These are phyloP conservation scores for Hoplostethus atlanticus DNA, from an alignment of 2,797 vertebrate genomes.

Conservation along the genomic window DNA sequence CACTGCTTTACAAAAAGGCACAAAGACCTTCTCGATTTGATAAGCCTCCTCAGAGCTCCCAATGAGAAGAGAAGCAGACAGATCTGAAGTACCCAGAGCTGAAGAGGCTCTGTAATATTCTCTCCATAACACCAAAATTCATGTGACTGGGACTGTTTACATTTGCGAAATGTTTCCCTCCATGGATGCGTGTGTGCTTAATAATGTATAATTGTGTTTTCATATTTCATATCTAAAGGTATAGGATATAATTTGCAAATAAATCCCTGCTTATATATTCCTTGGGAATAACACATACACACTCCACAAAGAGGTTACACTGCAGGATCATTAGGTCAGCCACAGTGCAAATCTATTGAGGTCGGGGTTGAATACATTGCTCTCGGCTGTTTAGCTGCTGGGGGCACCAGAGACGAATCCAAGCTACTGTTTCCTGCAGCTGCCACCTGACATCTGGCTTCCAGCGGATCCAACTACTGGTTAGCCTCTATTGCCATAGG, in stretches of 20 bases:
- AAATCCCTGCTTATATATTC: neutral
- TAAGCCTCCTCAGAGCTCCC: neutral
- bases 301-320: neutral
- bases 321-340: neutral
- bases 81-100: neutral
- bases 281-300: neutral
- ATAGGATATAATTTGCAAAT: too few relatives aligned
- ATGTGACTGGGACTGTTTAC: neutral
- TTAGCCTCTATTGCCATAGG: neutral
- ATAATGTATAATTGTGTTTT: too few relatives aligned
- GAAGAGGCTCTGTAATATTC: neutral
- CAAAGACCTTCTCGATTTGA: constrained; percentile 22
- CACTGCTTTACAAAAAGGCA: constrained; percentile 38
- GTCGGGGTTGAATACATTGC: neutral
- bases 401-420: neutral
- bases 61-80: constrained; percentile 2
- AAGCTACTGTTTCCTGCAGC: neutral
- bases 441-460: constrained; percentile 1
- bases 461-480: neutral
- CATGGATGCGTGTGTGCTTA: too few relatives aligned
- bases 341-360: neutral
- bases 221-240: neutral
- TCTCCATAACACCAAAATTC: neutral
- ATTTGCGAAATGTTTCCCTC: too few relatives aligned
- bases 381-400: neutral